A percentile compares a stretch with the other conserved stretches of the same genome.
Conservation (phyloP, 1,140 invertebrate species). For the Semibalanus balanoides region DNA sequence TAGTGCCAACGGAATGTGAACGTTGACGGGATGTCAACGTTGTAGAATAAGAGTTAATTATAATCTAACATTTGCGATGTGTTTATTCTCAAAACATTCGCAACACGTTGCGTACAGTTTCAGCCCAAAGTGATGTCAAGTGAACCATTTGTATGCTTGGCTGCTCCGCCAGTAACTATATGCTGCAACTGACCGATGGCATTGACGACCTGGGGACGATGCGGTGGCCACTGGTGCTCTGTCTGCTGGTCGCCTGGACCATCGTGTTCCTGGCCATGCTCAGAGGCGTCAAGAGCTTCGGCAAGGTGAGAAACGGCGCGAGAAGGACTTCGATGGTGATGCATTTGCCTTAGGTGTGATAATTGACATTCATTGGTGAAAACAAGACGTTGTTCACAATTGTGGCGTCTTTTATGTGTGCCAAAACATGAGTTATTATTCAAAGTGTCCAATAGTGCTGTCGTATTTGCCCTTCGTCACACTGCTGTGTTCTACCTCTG, state of each 20-base stretch:
- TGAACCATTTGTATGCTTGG: not conserved
- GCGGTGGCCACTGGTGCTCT: slow-evolving; percentile 79
- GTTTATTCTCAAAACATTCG: not conserved
- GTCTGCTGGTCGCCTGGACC: slow-evolving; percentile 74
- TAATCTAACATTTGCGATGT: not conserved
- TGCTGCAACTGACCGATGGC: slow-evolving; percentile 32
- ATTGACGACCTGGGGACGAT: slow-evolving; percentile 72
- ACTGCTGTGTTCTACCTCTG: too few relatives aligned
- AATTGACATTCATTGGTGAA: too few relatives aligned
- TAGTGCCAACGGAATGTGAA: too few relatives aligned
- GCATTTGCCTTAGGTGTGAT: too few relatives aligned
- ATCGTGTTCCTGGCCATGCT: slow-evolving; percentile 92
- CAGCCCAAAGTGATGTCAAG: not conserved
- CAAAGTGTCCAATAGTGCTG: too few relatives aligned
- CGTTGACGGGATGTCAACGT: too few relatives aligned
- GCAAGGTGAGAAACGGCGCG: slow-evolving; percentile 80
- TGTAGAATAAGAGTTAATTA: not conserved
- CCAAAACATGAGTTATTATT: too few relatives aligned
- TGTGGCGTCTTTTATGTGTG: too few relatives aligned
- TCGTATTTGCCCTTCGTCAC: too few relatives aligned
- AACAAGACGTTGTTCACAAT: too few relatives aligned
- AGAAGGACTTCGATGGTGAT: too few relatives aligned
- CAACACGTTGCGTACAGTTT: not conserved
- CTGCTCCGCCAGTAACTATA: not conserved
- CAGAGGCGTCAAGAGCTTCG: slow-evolving; percentile 96